phyloP scores from a whole-genome alignment of 2,888 invertebrate species.

The Auanema freiburgensis region DNA sequence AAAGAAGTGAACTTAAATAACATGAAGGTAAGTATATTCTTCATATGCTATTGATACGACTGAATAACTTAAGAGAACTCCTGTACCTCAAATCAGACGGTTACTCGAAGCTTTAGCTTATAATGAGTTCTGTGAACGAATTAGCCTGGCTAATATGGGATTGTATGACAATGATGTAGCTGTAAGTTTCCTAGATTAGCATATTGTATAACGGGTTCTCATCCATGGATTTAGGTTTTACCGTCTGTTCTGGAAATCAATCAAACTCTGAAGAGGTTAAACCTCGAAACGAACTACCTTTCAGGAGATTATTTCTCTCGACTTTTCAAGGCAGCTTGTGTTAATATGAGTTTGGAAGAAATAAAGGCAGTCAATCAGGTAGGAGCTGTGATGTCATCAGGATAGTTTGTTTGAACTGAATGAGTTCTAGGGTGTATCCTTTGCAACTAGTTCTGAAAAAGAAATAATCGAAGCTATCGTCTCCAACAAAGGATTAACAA shows the following conservation, averaged over 20 bases:
- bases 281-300: conserved; percentile 82
- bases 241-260: conserved; percentile 72
- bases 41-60: background rate
- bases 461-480: conserved; percentile 60
- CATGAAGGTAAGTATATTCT: conserved; percentile 78
- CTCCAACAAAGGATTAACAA: conserved; percentile 55
- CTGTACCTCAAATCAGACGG: conserved; percentile 72
- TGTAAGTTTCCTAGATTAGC: conserved; percentile 65
- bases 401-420: background rate
- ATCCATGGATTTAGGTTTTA: conserved; percentile 67
- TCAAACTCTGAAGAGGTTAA: conserved; percentile 67
- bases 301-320: conserved; percentile 83
- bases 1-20: conserved; percentile 98
- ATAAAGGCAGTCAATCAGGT: conserved; percentile 93
- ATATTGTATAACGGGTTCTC: too few relatives aligned
- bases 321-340: conserved; percentile 81
- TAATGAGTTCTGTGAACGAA: conserved; percentile 87
- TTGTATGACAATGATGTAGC: conserved; percentile 83
- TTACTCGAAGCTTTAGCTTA: conserved; percentile 83
- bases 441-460: conserved; percentile 59
- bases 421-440: conserved; percentile 55
- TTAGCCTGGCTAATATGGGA: conserved; percentile 90
- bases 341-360: conserved; percentile 85
- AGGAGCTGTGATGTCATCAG: background rate
- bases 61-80: conserved; percentile 55